phyloP scores from a whole-genome alignment of 92 coral and sea anemone species.

The Heteractis magnifica region DNA sequence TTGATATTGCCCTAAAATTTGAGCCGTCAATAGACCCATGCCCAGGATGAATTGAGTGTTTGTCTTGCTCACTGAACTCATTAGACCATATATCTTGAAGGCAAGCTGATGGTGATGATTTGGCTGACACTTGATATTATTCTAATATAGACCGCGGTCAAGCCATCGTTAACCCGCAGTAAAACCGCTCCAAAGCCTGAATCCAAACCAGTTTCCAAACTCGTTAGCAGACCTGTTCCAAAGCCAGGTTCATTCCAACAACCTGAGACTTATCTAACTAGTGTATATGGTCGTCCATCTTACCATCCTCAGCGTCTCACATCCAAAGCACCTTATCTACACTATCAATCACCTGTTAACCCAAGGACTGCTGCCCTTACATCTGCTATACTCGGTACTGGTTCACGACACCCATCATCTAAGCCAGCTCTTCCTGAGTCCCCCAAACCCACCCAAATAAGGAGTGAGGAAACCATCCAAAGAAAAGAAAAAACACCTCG shows the following conservation, averaged over 20 bases:
- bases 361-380: slow-evolving; percentile 80
- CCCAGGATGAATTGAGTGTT: too few relatives aligned
- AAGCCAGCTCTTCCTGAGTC: slow-evolving; percentile 23
- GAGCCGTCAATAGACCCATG: too few relatives aligned
- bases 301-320: slow-evolving; percentile 86
- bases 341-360: slow-evolving; percentile 87
- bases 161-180: slow-evolving; percentile 2
- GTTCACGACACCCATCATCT: slow-evolving; percentile 24
- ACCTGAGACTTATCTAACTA: slow-evolving; percentile 68
- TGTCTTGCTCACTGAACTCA: too few relatives aligned
- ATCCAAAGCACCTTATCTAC: slow-evolving; percentile 85
- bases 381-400: slow-evolving; percentile 64
- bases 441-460: slow-evolving; percentile 16
- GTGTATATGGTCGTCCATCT: slow-evolving; percentile 87
- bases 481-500: slow-evolving; percentile 21
- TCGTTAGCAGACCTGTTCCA: slow-evolving; percentile 27
- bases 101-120: neutral
- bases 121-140: neutral
- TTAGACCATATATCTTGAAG: too few relatives aligned
- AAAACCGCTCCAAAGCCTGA: slow-evolving; percentile 1
- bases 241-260: slow-evolving; percentile 44
- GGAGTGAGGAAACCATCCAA: neutral
- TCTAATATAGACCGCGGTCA: slow-evolving; percentile 18
- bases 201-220: slow-evolving; percentile 56
- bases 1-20: too few relatives aligned